Conservation (phyloP, 2,113 vertebrate genomes). For the Upupa epops region DNA sequence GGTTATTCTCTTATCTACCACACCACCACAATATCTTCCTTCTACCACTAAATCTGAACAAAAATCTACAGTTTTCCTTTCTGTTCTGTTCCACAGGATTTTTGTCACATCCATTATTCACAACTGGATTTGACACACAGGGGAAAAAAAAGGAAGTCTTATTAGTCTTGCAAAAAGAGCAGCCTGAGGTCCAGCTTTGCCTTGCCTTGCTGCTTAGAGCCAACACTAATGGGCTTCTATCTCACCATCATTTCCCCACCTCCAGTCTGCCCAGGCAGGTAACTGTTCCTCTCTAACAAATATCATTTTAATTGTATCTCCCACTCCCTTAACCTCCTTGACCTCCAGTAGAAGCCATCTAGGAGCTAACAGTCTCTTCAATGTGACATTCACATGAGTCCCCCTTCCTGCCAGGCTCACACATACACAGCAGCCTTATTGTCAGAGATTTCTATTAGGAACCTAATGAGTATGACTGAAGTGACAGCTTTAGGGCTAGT, state of each 20-base stretch:
- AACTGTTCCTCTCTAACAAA: slow-evolving; percentile 68
- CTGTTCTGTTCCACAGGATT: neutral
- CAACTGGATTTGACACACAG: neutral
- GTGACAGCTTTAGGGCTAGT: slow-evolving; percentile 22
- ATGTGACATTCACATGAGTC: slow-evolving; percentile 44
- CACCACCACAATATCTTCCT: neutral
- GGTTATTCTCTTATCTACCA: neutral
- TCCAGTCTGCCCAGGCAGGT: slow-evolving; percentile 45
- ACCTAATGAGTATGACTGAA: neutral
- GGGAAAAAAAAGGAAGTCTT: neutral
- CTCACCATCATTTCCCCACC: slow-evolving; percentile 52
- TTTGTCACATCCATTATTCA: neutral
- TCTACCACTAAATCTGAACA: neutral
- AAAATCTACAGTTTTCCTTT: neutral
- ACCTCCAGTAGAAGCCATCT: slow-evolving; percentile 73
- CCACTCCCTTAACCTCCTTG: slow-evolving; percentile 71
- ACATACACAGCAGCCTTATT: neutral
- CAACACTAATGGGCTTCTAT: slow-evolving; percentile 48
- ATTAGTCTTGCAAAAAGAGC: slow-evolving; percentile 18
- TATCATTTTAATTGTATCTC: slow-evolving; percentile 69
- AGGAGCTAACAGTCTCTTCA: slow-evolving; percentile 65
- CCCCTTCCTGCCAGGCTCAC: slow-evolving; percentile 8
- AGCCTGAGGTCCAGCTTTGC: slow-evolving; percentile 46
- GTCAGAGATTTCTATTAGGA: slow-evolving; percentile 14
- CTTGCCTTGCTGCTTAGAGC: slow-evolving; percentile 63